Evolutionary conservation across 1,140 invertebrate genomes (phyloP), one percentile per base, ranked within the genome.

Genomic region (Conus ventricosus): DNA sequence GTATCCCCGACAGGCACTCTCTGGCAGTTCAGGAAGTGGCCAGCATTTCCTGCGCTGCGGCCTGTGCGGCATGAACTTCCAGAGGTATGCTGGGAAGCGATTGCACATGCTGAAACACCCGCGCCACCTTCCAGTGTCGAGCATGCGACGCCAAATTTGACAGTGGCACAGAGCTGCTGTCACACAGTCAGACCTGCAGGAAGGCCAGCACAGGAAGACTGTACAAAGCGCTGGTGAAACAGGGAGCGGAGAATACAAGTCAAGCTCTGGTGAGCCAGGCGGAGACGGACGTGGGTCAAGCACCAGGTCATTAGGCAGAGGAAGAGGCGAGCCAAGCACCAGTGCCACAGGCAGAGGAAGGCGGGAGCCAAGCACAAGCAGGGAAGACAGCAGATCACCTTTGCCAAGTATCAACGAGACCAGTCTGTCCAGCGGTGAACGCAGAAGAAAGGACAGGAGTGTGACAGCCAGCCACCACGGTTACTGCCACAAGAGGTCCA

Each of bases 61-160:
- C 0, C 8, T 78, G 71, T 87, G 85, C 71, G 75, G 85, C 51
- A 78, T 53, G 75, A 57, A 7, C 23, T 87, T 87, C 85, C 76
- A 87, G 51, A 78, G n/a, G 27, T 87, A 87, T n/a, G 17, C 51
- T 3, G 7, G 39, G 8, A 87, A 87, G 27, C 85, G 85, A 11
- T 75, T 27, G 5, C 85, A 87, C 75, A 78, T 87, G 85, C 39
- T 87, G 71, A 67, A 55, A 17, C 85, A 87, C 23, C n/a, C 71
- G 85, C 51, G n/a, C 6, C 39, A 80, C 23, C 23, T 87, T 87
- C 75, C 39, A 71, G n/a, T 87, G 85, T 11, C 7, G 15, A 8
- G 20, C 8, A 5, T 87, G 85, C 75, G 11, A 27, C 39, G 11
- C 17, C 51, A 87, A 27, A 75, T 87, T 87, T 55, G 85, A 80